These are phyloP conservation scores for Merops nubicus DNA, from an alignment of 2,113 vertebrate species.

Conservation along the genomic window DNA sequence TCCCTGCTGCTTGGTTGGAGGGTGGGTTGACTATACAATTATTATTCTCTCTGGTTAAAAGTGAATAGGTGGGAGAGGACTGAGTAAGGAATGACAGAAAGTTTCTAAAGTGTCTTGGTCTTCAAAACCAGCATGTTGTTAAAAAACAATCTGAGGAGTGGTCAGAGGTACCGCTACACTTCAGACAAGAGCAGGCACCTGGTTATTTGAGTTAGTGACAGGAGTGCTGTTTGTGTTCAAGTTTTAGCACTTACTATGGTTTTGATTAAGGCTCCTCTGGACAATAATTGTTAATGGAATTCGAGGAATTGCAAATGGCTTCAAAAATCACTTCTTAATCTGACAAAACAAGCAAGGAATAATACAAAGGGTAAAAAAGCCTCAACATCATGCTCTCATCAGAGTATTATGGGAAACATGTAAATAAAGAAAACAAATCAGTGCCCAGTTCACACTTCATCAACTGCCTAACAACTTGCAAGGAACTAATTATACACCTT, in stretches of 20 bases:
- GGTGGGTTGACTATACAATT: neutral
- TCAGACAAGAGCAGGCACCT: neutral
- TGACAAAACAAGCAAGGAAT: conserved; percentile 55
- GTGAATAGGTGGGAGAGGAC: neutral
- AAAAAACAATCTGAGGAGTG: neutral
- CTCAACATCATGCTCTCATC: conserved; percentile 35
- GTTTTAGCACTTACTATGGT: neutral
- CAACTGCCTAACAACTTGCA: conserved; percentile 74
- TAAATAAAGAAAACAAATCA: conserved; percentile 80
- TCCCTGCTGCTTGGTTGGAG: neutral
- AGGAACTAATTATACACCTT: conserved; percentile 73
- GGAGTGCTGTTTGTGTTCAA: neutral
- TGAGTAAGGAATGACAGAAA: neutral
- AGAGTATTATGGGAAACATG: conserved; percentile 51
- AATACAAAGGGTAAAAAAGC: conserved; percentile 28
- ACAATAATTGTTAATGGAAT: conserved; percentile 55
- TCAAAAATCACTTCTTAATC: conserved; percentile 68
- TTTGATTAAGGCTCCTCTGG: conserved; percentile 52
- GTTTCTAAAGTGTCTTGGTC: neutral
- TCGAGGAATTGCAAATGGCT: conserved; percentile 69
- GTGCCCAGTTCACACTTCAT: conserved; percentile 69
- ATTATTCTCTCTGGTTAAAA: neutral
- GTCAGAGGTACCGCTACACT: neutral
- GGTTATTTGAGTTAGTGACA: neutral
- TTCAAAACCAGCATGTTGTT: neutral